Conservation (phyloP, 2,797 vertebrate species). For the Xenopus petersii region DNA sequence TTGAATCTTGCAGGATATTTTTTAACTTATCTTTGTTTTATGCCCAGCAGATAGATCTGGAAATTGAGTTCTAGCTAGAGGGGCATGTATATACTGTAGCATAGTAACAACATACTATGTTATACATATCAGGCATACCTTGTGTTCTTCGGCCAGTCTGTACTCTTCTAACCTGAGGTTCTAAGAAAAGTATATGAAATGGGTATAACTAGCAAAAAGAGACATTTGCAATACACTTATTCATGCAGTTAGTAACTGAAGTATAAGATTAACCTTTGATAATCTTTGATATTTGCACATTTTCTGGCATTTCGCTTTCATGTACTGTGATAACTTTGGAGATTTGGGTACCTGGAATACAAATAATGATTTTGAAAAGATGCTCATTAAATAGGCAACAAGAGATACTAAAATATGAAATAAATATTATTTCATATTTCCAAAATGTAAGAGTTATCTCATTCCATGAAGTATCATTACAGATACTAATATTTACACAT, state of each 20-base stretch:
- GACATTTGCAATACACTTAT: too few species aligned
- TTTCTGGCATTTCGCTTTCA: conserved; percentile 14
- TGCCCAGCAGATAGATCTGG: too few species aligned
- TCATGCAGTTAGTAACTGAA: neutral
- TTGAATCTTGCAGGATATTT: too few species aligned
- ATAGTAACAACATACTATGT: neutral
- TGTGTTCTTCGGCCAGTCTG: conserved; percentile 59
- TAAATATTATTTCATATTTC: neutral
- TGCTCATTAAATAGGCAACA: neutral
- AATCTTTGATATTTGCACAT: conserved; percentile 14
- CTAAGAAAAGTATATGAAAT: conserved; percentile 55
- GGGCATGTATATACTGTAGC: too few species aligned
- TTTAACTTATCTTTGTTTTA: too few species aligned
- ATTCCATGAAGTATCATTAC: conserved; percentile 15
- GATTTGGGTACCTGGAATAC: conserved; percentile 20
- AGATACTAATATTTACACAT: neutral
- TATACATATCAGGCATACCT: conserved; percentile 58
- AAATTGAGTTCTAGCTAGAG: too few species aligned
- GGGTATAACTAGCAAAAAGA: too few species aligned
- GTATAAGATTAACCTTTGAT: conserved; percentile 1
- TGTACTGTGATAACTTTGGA: conserved; percentile 22
- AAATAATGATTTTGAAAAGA: conserved; percentile 13
- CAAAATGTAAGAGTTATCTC: conserved; percentile 12
- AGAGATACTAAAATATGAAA: too few species aligned
- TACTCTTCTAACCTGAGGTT: conserved; percentile 60